Evolutionary conservation across 2,113 vertebrate genomes (phyloP), one percentile per base, ranked within the genome.

Genomic region (Gadus macrocephalus): DNA sequence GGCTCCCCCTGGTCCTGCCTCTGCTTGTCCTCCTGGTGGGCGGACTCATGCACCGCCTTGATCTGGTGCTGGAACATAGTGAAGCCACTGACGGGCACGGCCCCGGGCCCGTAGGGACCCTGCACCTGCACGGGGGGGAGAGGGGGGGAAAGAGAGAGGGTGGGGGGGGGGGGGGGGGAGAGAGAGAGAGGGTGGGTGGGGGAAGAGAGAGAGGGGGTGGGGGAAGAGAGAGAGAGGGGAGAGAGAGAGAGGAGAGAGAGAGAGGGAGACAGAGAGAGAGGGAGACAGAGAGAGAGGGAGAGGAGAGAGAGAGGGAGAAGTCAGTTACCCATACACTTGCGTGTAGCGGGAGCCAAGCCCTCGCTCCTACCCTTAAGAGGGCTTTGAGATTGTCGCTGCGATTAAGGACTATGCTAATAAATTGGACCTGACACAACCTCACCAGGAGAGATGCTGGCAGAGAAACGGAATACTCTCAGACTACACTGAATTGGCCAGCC

Each of bases 41-140:
- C 93, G 0, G 95, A 97, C 66, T 98, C 97, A 3, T 97, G 96
- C 85, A 92, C 94, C 0, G 94, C 96, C 83, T 98, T 98, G 79
- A 99, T 96, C 81, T 99, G 97, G 64, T 95, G 91, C 70, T 99
- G 97, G 75, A 95, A 94, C 76, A 99, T 95, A 0, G 95, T 86
- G 0, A 93, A 95, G 7, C 95, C 96, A 0, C 95, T 99, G 66
- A 95, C 87, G 0, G 95, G 89, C 27, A 98, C 83, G 0, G 84
- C 91, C 16, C 92, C 92, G 0, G 94, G 89, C 49, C 91, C 92
- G 63, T 92, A 98, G 5, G 93, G 92, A 31, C 94, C 92, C 83
- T 94, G 69, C 9, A 85, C 83, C 88, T 92, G 62, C 1, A 72
- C 2, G 28, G 53, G 14, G 4, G 49, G 25, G 20, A 53, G 15